A percentile compares a stretch with the other conserved stretches of the same genome.
These are phyloP conservation scores for Caenorhabditis becei DNA, from an alignment of 2,888 invertebrate species.

Conservation along the genomic window DNA sequence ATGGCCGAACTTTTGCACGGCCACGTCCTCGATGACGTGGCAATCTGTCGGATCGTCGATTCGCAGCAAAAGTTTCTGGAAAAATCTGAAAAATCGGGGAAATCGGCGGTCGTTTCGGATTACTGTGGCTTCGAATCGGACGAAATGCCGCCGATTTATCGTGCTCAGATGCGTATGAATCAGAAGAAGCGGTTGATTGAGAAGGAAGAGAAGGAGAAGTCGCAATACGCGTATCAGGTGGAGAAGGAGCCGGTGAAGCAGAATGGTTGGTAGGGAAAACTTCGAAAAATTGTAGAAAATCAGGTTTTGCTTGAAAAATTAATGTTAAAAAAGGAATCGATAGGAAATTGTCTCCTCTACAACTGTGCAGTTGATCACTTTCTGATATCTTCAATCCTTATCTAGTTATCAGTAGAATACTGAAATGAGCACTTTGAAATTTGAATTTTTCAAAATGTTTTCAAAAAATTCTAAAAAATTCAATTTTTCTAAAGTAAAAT, in stretches of 20 bases:
- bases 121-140: conserved; percentile 60
- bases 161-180: conserved; percentile 35
- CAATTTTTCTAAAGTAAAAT: no score
- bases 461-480: no score
- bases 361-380: no score
- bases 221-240: conserved; percentile 14
- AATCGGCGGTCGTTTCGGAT: conserved; percentile 25
- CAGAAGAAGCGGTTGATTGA: conserved; percentile 29
- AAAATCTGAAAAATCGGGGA: background rate
- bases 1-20: background rate
- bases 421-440: no score
- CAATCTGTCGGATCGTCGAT: background rate
- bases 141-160: conserved; percentile 54
- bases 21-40: background rate
- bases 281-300: no score
- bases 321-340: no score
- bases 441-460: no score
- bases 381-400: no score
- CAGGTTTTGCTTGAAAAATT: no score
- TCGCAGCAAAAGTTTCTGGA: background rate
- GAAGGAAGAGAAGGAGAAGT: conserved; percentile 31
- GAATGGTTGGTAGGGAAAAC: background rate
- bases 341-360: no score
- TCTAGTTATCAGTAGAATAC: no score
- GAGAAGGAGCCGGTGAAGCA: background rate